phyloP scores from a whole-genome alignment of 2,797 vertebrate species.

The Notamacropus eugenii region DNA sequence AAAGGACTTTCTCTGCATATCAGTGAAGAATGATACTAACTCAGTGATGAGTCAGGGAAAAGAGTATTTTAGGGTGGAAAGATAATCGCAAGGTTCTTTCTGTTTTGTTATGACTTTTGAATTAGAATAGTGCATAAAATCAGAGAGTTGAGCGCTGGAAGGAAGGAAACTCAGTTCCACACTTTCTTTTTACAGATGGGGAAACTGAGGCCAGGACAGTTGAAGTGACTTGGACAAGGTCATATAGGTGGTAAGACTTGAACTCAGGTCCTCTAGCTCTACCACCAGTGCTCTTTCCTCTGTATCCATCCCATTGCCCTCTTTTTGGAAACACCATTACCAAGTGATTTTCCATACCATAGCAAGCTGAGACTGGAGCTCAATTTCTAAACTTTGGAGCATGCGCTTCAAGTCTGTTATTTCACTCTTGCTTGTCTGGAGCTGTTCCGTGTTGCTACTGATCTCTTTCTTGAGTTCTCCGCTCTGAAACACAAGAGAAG shows the following conservation, averaged over 20 bases:
- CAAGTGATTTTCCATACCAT: slow-evolving; percentile 76
- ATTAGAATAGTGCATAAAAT: background rate
- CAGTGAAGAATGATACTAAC: background rate
- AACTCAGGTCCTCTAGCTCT: background rate
- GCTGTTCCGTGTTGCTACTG: slow-evolving; percentile 81
- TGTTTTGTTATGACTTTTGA: background rate
- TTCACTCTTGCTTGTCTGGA: slow-evolving; percentile 84
- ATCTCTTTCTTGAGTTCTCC: slow-evolving; percentile 86
- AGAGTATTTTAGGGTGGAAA: background rate
- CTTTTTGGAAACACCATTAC: background rate
- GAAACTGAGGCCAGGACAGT: background rate
- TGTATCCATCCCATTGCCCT: background rate
- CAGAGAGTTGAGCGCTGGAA: background rate
- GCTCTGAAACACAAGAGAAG: slow-evolving; percentile 79
- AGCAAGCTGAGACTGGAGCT: slow-evolving; percentile 87
- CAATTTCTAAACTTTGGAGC: slow-evolving; percentile 86
- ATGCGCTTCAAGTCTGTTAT: slow-evolving; percentile 85
- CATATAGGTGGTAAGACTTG: background rate
- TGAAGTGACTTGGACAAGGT: background rate
- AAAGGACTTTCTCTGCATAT: slow-evolving; percentile 86
- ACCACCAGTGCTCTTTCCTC: background rate
- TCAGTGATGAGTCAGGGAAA: background rate
- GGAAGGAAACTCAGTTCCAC: background rate
- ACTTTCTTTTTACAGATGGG: background rate
- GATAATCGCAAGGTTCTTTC: background rate